These are phyloP conservation scores for Volucella inanis DNA, from an alignment of 2,888 invertebrate genomes.

Conservation along the genomic window DNA sequence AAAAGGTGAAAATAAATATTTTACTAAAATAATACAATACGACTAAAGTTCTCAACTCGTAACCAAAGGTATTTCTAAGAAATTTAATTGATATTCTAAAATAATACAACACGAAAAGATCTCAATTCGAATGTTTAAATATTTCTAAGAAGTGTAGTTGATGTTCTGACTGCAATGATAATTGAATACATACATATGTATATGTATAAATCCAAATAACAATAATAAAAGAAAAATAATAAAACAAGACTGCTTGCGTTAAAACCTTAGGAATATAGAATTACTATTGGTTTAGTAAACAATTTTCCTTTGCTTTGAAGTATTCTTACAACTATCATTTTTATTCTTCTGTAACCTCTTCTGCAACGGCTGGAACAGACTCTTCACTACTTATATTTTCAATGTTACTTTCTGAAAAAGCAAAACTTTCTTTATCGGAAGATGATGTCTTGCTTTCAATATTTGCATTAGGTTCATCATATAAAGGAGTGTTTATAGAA, in stretches of 20 bases:
- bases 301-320: conserved; percentile 16
- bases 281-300: conserved; percentile 26
- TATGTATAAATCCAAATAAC: conserved; percentile 17
- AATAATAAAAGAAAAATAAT: conserved; percentile 41
- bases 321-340: neutral
- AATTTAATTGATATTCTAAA: neutral
- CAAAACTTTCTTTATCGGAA: conserved; percentile 22
- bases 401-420: conserved; percentile 34
- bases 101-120: too few species aligned
- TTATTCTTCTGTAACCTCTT: conserved; percentile 41
- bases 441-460: conserved; percentile 32
- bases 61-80: neutral
- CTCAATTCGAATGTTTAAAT: neutral
- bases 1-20: conserved; percentile 29
- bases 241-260: conserved; percentile 50
- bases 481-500: conserved; percentile 63
- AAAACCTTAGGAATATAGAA: conserved; percentile 32
- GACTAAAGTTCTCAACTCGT: neutral
- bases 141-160: neutral
- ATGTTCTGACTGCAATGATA: neutral
- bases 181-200: conserved; percentile 23
- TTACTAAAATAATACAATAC: conserved; percentile 42
- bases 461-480: conserved; percentile 62
- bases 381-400: conserved; percentile 37
- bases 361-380: conserved; percentile 32